Percentiles rank a stretch among this genome's conserved stretches.
phyloP scores from a whole-genome alignment of 1,140 invertebrate species.

The Holcopasites calliopsidis region DNA sequence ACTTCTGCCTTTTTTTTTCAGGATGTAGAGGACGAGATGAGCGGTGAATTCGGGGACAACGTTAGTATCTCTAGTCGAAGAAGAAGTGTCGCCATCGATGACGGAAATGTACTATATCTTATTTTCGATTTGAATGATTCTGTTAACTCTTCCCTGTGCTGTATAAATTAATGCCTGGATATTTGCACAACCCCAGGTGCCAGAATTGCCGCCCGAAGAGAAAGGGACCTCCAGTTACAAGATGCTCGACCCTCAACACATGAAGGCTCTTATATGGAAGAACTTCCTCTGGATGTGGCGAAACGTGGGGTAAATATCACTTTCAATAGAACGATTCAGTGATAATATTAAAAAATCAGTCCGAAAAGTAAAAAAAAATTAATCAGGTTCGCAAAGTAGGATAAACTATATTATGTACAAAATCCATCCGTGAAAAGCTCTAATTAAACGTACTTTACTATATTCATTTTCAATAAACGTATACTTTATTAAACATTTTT shows the following conservation, averaged over 20 bases:
- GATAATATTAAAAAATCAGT: too few species aligned
- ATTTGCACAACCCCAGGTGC: conserved; percentile 38
- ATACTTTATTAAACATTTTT: too few species aligned
- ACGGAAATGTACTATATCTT: conserved; percentile 63
- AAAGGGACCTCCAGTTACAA: conserved; percentile 78
- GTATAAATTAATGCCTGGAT: background rate
- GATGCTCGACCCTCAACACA: conserved; percentile 85
- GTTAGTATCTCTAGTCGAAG: conserved; percentile 86
- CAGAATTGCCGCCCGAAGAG: conserved; percentile 75
- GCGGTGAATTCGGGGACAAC: conserved; percentile 92
- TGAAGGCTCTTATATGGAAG: conserved; percentile 93
- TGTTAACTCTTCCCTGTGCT: conserved; percentile 5
- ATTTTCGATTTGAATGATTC: background rate
- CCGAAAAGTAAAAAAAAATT: background rate
- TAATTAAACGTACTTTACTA: too few species aligned
- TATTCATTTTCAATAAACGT: too few species aligned
- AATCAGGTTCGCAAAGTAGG: too few species aligned
- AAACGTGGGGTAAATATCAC: conserved; percentile 94
- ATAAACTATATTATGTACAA: too few species aligned
- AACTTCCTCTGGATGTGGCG: conserved; percentile 95
- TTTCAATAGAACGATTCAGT: too few species aligned
- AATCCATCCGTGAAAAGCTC: too few species aligned
- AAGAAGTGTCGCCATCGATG: conserved; percentile 80
- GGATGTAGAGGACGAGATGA: conserved; percentile 88
- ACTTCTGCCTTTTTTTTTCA: conserved; percentile 63